Percentiles rank a stretch among this genome's conserved stretches.
phyloP scores from a whole-genome alignment of 2,113 vertebrate species.

The Todiramphus saurophagus region DNA sequence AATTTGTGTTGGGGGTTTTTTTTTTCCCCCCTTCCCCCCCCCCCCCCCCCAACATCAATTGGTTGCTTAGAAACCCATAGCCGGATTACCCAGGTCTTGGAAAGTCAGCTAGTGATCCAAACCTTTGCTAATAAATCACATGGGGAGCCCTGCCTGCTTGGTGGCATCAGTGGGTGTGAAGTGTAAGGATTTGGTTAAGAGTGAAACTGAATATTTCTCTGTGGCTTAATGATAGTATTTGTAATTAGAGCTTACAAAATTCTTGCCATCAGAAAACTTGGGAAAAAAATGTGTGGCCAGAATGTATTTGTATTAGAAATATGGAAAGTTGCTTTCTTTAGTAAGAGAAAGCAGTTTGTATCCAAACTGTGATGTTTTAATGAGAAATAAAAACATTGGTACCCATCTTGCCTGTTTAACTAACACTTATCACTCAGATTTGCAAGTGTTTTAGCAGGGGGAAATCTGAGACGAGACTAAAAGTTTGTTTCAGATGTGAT shows the following conservation, averaged over 20 bases:
- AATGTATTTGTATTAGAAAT: background rate
- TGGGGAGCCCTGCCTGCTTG: background rate
- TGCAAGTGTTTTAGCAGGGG: background rate
- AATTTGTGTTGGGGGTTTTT: too few species aligned
- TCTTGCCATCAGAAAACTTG: background rate
- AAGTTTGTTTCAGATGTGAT: background rate
- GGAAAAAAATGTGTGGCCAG: background rate
- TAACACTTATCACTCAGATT: background rate
- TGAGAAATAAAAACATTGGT: background rate
- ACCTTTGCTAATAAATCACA: background rate
- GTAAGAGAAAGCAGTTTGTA: background rate
- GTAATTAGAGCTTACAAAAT: background rate
- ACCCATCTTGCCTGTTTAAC: background rate
- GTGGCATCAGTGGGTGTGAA: background rate
- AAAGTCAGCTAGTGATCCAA: background rate
- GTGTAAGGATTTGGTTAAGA: background rate
- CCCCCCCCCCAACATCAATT: rapidly evolving
- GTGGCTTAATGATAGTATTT: background rate
- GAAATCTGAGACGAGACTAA: background rate
- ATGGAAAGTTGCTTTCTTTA: background rate
- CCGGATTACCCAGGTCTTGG: background rate
- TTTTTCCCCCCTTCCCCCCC: too few species aligned
- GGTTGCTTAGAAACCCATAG: background rate
- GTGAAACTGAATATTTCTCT: background rate
- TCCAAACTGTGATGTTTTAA: background rate